Evolutionary conservation across 2,113 vertebrate species (phyloP).

Genomic region (Steatornis caripensis): DNA sequence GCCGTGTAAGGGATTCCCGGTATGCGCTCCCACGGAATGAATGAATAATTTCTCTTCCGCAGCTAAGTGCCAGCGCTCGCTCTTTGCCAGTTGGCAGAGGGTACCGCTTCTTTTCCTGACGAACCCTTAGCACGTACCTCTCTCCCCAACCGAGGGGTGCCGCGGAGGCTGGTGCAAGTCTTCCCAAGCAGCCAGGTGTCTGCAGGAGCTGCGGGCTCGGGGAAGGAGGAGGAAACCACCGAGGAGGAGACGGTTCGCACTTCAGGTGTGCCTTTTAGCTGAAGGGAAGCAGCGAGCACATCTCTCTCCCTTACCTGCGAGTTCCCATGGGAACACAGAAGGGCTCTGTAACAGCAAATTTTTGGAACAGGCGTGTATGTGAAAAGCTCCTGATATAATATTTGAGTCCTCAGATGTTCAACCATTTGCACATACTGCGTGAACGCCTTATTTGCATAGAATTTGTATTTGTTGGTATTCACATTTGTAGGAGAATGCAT

Average conservation of each 20-base stretch:
- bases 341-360: background rate
- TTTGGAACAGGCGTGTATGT: background rate
- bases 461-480: constrained; percentile 58
- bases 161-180: background rate
- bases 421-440: background rate
- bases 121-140: background rate
- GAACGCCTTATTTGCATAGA: constrained; percentile 23
- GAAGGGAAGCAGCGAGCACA: background rate
- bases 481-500: background rate
- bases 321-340: constrained; percentile 6
- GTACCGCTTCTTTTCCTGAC: background rate
- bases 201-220: background rate
- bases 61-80: background rate
- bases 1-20: background rate
- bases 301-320: background rate
- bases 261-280: background rate
- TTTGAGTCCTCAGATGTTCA: constrained; percentile 55
- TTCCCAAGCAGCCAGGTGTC: rapidly evolving
- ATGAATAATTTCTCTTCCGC: background rate
- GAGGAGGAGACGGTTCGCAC: background rate
- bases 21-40: background rate
- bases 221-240: background rate
- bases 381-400: constrained; percentile 36
- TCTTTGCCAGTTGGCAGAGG: constrained; percentile 28
- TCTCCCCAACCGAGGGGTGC: background rate